Conservation (phyloP, 2,888 invertebrate genomes). For the Encarsia formosa region DNA sequence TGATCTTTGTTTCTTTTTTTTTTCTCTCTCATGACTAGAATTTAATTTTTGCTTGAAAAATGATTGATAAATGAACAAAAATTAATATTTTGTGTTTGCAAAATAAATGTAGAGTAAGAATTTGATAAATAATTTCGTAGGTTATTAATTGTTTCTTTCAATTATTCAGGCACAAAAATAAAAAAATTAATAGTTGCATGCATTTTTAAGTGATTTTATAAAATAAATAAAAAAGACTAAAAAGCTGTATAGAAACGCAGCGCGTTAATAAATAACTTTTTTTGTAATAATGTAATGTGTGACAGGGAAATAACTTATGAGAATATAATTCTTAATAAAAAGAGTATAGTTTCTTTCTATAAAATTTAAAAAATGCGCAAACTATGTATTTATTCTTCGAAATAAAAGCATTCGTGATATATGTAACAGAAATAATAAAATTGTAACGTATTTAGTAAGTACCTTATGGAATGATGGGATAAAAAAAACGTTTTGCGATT, state of each 20-base stretch:
- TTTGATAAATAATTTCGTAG: conserved; percentile 23
- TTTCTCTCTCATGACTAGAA: too few species aligned
- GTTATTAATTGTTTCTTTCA: conserved; percentile 17
- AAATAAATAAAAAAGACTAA: background rate
- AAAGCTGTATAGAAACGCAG: conserved; percentile 6
- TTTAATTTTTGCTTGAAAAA: too few species aligned
- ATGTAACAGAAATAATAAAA: conserved; percentile 12
- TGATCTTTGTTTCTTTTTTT: too few species aligned
- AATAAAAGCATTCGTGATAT: conserved; percentile 20
- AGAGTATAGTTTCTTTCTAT: conserved; percentile 14
- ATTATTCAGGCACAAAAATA: conserved; percentile 11
- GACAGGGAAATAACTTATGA: conserved; percentile 8
- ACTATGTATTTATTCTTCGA: conserved; percentile 15
- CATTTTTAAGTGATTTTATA: conserved; percentile 6
- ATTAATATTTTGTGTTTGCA: too few species aligned
- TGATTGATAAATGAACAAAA: too few species aligned
- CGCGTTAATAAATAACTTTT: conserved; percentile 7
- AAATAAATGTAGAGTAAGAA: too few species aligned
- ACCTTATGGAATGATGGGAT: too few species aligned
- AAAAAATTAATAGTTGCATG: conserved; percentile 9
- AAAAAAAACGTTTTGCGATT: too few species aligned
- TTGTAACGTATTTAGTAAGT: conserved; percentile 15
- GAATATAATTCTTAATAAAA: conserved; percentile 10
- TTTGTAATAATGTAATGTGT: conserved; percentile 13
- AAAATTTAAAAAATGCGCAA: conserved; percentile 12